These are phyloP conservation scores for Margarornis squamiger DNA, from an alignment of 2,797 vertebrate genomes.

Conservation along the genomic window DNA sequence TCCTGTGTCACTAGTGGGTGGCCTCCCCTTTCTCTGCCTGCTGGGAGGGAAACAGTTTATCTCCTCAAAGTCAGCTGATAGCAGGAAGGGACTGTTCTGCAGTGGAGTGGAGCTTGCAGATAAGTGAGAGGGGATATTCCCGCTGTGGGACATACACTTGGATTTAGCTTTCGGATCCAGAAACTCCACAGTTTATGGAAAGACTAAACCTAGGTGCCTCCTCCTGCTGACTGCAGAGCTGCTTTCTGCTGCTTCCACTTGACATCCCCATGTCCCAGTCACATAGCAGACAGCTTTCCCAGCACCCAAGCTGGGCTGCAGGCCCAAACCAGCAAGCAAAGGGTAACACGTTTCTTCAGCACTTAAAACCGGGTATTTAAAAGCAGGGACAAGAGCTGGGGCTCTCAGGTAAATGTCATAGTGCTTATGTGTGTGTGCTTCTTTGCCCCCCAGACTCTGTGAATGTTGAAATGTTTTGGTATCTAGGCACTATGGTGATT, in stretches of 20 bases:
- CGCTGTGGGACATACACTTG: background rate
- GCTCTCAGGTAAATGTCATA: background rate
- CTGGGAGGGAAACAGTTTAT: background rate
- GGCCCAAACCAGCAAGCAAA: background rate
- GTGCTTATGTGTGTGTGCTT: background rate
- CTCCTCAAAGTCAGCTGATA: background rate
- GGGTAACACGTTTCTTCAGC: background rate
- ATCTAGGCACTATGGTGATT: background rate
- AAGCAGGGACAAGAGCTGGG: background rate
- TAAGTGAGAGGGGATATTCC: background rate
- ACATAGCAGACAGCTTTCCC: background rate
- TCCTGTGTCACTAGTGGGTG: background rate
- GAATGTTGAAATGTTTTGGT: background rate
- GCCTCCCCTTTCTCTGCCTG: background rate
- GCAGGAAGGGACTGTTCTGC: background rate
- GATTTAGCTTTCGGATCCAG: background rate
- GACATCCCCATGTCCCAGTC: accelerated
- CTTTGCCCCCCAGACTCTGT: background rate
- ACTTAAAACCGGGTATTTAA: background rate
- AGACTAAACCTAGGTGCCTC: background rate
- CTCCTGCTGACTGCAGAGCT: background rate
- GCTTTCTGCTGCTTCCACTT: background rate
- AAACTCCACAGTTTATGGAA: background rate
- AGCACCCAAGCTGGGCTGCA: background rate
- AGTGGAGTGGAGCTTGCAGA: background rate